Base-by-base conservation (phyloP, 2,113 vertebrate genomes). In the Silurus glanis region DNA sequence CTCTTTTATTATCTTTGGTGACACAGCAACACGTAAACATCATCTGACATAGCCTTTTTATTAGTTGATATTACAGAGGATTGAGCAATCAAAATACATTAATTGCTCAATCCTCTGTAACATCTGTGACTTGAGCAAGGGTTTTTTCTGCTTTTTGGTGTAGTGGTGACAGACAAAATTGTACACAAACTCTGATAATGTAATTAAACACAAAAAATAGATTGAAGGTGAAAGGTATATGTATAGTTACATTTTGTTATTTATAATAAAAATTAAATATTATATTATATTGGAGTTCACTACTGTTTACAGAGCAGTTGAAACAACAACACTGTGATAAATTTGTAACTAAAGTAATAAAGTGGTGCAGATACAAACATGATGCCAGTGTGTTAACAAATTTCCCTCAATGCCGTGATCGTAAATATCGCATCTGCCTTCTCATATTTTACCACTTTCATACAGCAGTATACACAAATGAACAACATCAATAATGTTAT, bases 1-100 rank as follows among this genome's bases (percentile, higher is more conserved):
- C 76, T 85, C 79, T 83, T n/a, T 85, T 83, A 56, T 69, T 85
- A 16, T 78, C 69, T 59, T 69, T 69, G 80, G 81, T 78, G 75
- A 80, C 84, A 88, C 61, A 75, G 61, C 59, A 66, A 58, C 45
- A 88, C 82, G 23, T 69, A 25, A 47, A 88, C n/a, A 71, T 6
- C 45, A 58, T 28, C 55, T 76, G 47, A 85, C 45, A 59, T 49
- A 53, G 37, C 59, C 37, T 71, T 45, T 80, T 67, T 86, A 25
- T 88, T 10, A 83, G 67, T 25, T 56, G 59, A 86, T 74, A 79
- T 79, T 53, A 71, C 55, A 56, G 47, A 23, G 17, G 56, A 83
- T 9, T 64, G 55, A 21, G 21, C 21, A 83, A 83, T 88, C 62
- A 83, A 37, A 37, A 85, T 79, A 45, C 6, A n/a, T 84, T 59